Base-by-base conservation (phyloP, 2,888 invertebrate species). In the Oscheius sp. region DNA sequence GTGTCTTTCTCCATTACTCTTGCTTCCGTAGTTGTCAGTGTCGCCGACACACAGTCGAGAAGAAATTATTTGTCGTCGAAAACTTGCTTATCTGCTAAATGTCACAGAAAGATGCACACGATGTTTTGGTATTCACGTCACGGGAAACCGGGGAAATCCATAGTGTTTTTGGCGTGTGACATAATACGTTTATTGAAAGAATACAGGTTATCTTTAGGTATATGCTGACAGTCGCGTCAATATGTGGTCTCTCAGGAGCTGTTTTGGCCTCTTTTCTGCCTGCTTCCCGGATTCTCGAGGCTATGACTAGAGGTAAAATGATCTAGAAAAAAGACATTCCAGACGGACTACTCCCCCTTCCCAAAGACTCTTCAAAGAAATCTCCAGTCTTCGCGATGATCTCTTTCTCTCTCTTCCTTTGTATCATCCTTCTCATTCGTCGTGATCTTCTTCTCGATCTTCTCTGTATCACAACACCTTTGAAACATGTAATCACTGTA, bases 201-300 rank as follows among this genome's bases (percentile, higher is more conserved):
- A n/a, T n/a, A n/a, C n/a, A n/a, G n/a, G n/a, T n/a, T n/a, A n/a
- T 41, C 68, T n/a, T n/a, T n/a, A 77, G 78, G 30, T 78, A 78
- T 61, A 72, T 78, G 74, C 66, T 78, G n/a, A 71, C 75, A 0
- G 78, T 78, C 3, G 73, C 75, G 50, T 74, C 78, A 12, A 73
- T 78, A 45, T 78, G 78, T 59, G 74, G 72, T 4, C 68, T 78
- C 22, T 75, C 74, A n/a, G 78, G 78, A 6, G 69, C 69, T 14
- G 70, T 76, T 30, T 62, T 76, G 1, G 67, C 71, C 1, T 71
- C 73, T 2, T 72, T 77, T 41, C 59, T 78, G 14, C 78, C 76
- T 6, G 77, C 71, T 4, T 73, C 74, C 8, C 49, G 78, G 14
- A 69, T 76, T 30, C 67, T 74, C 17, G 71, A 73, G 22, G 70